Conservation (phyloP, 2,797 vertebrate species). For the Stomatorhinus walkeri region DNA sequence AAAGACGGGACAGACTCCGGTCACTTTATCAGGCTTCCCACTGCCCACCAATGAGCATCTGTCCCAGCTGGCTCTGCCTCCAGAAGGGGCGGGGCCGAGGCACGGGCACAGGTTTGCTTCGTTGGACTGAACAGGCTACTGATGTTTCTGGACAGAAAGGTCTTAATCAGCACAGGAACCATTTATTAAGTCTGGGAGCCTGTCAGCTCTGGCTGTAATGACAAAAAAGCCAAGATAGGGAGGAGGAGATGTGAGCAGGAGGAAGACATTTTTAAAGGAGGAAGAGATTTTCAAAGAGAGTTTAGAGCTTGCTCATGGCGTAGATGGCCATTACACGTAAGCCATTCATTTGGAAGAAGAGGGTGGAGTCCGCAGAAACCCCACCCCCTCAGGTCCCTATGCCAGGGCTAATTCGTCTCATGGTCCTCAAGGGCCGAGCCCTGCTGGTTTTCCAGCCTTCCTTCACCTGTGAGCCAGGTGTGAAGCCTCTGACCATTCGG, state of each 20-base stretch:
- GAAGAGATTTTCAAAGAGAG: not conserved
- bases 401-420: not conserved
- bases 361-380: not conserved
- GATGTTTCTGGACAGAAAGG: not conserved
- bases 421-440: no score
- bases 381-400: not conserved
- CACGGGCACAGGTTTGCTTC: not conserved
- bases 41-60: not conserved
- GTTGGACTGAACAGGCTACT: not conserved
- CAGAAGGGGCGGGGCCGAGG: not conserved
- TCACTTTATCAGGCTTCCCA: not conserved
- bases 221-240: not conserved
- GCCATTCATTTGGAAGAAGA: not conserved
- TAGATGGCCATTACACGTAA: not conserved
- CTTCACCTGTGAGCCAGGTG: no score
- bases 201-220: not conserved
- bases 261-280: not conserved
- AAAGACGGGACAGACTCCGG: not conserved
- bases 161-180: not conserved
- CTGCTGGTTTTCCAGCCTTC: no score
- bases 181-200: not conserved
- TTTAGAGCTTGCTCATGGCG: not conserved
- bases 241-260: not conserved
- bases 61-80: not conserved
- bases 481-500: no score